phyloP scores from a whole-genome alignment of 2,113 vertebrate genomes.

The Oryctolagus cuniculus region DNA sequence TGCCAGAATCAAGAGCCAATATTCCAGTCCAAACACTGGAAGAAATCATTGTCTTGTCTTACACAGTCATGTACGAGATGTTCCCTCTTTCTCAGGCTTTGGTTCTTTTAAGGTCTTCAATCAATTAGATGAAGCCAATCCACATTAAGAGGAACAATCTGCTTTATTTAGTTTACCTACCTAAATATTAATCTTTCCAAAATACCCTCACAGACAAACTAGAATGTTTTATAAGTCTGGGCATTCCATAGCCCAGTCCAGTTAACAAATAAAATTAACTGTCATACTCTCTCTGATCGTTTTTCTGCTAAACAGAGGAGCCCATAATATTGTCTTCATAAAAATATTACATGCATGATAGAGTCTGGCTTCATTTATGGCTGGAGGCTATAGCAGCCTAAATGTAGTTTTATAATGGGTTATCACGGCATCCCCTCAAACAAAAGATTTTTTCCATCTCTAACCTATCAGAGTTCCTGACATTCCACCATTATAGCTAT shows the following conservation, averaged over 20 bases:
- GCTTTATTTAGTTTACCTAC: neutral
- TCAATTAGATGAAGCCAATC: neutral
- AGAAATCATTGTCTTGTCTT: neutral
- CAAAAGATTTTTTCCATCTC: neutral
- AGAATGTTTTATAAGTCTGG: constrained; percentile 34
- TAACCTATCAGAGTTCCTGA: constrained; percentile 28
- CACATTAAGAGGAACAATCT: neutral
- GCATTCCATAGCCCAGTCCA: neutral
- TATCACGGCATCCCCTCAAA: constrained; percentile 12
- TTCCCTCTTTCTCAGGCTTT: neutral
- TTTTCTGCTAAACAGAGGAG: constrained; percentile 24
- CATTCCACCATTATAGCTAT: constrained; percentile 7
- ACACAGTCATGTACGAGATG: neutral
- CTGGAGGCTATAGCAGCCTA: neutral
- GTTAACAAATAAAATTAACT: constrained; percentile 18
- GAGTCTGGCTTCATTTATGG: constrained; percentile 29
- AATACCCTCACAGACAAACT: neutral
- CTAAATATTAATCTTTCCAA: constrained; percentile 32
- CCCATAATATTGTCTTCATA: neutral
- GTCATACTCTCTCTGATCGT: neutral
- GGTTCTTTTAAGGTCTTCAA: neutral
- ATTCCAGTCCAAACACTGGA: neutral
- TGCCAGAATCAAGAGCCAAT: neutral
- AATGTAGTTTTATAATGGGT: neutral
- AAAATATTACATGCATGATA: neutral